Percentiles rank a stretch among this genome's conserved stretches.
phyloP scores from a whole-genome alignment of 2,888 invertebrate species.

The Sericinus montela region DNA sequence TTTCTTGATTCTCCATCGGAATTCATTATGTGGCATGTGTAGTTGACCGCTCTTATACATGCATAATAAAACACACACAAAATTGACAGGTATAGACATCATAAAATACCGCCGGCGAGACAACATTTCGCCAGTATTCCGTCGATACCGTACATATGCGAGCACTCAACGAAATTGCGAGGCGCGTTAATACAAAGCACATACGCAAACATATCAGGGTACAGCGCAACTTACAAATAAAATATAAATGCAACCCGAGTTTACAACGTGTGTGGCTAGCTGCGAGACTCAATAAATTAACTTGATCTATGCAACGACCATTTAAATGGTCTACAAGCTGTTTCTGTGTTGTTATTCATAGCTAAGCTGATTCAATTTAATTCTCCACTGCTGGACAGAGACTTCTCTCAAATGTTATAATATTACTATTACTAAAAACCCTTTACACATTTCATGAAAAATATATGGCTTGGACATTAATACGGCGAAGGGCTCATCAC shows the following conservation, averaged over 20 bases:
- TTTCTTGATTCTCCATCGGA: too few species aligned
- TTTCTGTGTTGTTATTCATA: not conserved
- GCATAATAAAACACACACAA: too few species aligned
- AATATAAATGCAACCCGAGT: slow-evolving; percentile 8
- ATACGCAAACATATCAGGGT: not conserved
- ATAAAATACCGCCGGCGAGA: slow-evolving; percentile 6
- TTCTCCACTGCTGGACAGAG: too few species aligned
- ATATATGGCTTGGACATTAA: too few species aligned
- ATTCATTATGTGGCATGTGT: too few species aligned
- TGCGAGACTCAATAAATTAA: not conserved
- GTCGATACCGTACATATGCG: slow-evolving; percentile 15
- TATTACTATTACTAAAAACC: too few species aligned
- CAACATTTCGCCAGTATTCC: slow-evolving; percentile 16
- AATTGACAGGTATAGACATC: not conserved
- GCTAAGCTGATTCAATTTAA: slow-evolving; percentile 2
- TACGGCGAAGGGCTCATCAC: too few species aligned
- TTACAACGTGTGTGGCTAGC: slow-evolving; percentile 1
- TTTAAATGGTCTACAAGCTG: too few species aligned
- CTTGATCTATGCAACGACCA: too few species aligned
- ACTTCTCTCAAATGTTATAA: too few species aligned
- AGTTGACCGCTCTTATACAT: too few species aligned
- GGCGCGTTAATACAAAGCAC: slow-evolving; percentile 9
- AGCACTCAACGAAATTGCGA: slow-evolving; percentile 33
- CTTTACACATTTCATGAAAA: too few species aligned
- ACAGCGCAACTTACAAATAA: slow-evolving; percentile 16